phyloP scores from a whole-genome alignment of 2,888 invertebrate genomes.

The Epistrophe grossulariae region DNA sequence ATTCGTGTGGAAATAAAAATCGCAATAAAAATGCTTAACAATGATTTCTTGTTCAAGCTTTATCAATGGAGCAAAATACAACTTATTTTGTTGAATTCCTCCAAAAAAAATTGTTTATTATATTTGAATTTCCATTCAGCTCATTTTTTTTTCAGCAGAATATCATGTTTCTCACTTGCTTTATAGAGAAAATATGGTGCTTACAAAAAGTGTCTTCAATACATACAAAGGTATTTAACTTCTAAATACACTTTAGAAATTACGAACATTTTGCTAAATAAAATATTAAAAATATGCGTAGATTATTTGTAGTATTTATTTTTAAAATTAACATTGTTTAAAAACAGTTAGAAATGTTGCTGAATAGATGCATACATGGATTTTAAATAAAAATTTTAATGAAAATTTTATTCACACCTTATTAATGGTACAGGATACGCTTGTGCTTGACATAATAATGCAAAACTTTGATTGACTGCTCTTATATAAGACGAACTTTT shows the following conservation, averaged over 20 bases:
- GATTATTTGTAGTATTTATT: too few species aligned
- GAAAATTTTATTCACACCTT: slow-evolving; percentile 79
- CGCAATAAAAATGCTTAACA: too few species aligned
- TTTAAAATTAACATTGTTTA: too few species aligned
- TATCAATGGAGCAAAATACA: too few species aligned
- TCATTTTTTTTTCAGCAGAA: not conserved
- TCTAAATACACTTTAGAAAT: too few species aligned
- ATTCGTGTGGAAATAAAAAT: too few species aligned
- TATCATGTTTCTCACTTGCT: not conserved
- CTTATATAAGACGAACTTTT: slow-evolving; percentile 73
- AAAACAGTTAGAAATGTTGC: not conserved
- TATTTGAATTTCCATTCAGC: not conserved
- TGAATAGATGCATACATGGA: not conserved
- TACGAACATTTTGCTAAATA: too few species aligned
- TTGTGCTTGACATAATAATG: slow-evolving; percentile 83
- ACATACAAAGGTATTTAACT: too few species aligned
- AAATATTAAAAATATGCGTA: not conserved
- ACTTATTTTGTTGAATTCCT: too few species aligned
- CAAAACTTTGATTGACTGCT: slow-evolving; percentile 56
- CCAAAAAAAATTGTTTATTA: too few species aligned
- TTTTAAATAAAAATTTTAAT: not conserved
- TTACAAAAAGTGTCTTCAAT: too few species aligned
- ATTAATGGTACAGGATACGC: slow-evolving; percentile 84
- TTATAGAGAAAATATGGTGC: not conserved
- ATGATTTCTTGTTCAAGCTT: too few species aligned